Evolutionary conservation across 2,797 vertebrate species (phyloP).

Genomic region (Leptoclinus maculatus): DNA sequence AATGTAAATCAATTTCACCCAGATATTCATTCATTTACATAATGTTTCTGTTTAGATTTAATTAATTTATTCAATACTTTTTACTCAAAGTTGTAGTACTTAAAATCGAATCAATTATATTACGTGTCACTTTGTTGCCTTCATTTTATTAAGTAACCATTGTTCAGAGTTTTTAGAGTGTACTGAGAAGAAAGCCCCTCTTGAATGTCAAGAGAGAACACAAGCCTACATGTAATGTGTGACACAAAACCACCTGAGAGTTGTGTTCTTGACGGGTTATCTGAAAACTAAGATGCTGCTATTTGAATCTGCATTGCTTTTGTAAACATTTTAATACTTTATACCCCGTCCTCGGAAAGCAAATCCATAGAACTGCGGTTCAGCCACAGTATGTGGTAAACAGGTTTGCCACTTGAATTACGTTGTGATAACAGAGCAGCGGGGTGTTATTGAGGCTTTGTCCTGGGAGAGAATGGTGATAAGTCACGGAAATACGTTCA

Average conservation of each 20-base stretch:
- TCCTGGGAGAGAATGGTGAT: slow-evolving; percentile 3
- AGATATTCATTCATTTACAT: too few relatives aligned
- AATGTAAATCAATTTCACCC: too few relatives aligned
- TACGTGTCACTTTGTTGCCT: too few relatives aligned
- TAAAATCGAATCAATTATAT: too few relatives aligned
- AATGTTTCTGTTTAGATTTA: too few relatives aligned
- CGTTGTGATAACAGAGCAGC: background rate
- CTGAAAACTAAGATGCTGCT: background rate
- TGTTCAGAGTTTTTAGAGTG: too few relatives aligned
- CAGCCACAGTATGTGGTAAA: slow-evolving; percentile 17
- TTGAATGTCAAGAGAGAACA: slow-evolving; percentile 28
- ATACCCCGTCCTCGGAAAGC: background rate
- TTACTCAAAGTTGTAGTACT: too few relatives aligned
- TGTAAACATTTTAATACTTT: background rate
- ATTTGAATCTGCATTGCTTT: background rate
- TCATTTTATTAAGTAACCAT: too few relatives aligned
- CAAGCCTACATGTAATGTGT: background rate
- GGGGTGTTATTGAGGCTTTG: background rate
- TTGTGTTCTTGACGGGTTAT: background rate
- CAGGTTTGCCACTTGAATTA: slow-evolving; percentile 42
- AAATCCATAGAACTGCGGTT: slow-evolving; percentile 1
- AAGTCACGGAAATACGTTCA: background rate
- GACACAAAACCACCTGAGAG: slow-evolving; percentile 20
- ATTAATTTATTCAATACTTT: too few relatives aligned
- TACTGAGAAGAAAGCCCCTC: slow-evolving; percentile 5